These are phyloP conservation scores for Myodes glareolus DNA, from an alignment of 2,113 vertebrate genomes.

Conservation along the genomic window DNA sequence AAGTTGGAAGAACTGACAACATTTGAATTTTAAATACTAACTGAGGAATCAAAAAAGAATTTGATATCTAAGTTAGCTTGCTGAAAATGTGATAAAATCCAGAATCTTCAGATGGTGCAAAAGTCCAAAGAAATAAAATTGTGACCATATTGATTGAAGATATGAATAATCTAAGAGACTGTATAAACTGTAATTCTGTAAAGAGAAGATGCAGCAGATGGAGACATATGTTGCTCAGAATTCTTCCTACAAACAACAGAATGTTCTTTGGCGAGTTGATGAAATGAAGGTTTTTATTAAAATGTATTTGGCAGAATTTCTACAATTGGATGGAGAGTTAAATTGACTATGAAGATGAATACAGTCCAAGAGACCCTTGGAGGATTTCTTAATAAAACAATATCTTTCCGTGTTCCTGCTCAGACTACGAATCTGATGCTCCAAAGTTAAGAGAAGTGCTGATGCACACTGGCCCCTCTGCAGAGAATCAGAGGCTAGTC, in stretches of 20 bases:
- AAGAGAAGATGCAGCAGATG: conserved; percentile 29
- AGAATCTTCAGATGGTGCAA: background rate
- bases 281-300: background rate
- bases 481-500: background rate
- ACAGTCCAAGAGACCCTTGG: background rate
- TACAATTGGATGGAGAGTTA: background rate
- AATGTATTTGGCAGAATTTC: background rate
- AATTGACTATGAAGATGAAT: background rate
- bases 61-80: background rate
- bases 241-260: conserved; percentile 1
- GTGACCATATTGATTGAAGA: conserved; percentile 11
- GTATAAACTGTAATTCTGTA: conserved; percentile 5
- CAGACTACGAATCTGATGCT: background rate
- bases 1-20: background rate
- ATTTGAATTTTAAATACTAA: conserved; percentile 25
- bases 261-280: background rate
- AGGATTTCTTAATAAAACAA: background rate
- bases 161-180: background rate
- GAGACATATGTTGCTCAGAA: conserved; percentile 9
- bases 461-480: background rate
- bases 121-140: conserved; percentile 36
- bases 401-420: background rate
- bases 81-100: conserved; percentile 3
- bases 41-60: background rate
- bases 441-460: background rate